Evolutionary conservation across 2,888 invertebrate genomes (phyloP), one percentile per base, ranked within the genome.

Genomic region (Lysandra coridon): DNA sequence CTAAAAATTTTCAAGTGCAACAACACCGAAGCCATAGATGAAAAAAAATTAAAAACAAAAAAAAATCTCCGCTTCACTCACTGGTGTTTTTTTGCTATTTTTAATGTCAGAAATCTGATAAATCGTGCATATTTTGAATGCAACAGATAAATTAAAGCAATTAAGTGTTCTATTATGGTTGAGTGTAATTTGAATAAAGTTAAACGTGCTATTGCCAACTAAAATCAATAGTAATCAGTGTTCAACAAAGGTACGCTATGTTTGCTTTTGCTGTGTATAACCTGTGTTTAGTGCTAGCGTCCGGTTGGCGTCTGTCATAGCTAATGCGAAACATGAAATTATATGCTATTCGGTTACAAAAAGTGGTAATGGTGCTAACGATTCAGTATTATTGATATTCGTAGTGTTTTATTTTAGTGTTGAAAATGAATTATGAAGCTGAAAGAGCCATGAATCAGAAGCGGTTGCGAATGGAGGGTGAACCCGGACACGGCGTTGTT

Each of bases 221-320:
- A 94, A 95, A 94, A 95, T 95, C 95, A 91, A 95, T 95, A 95
- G 91, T 91, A 93, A 92, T 92, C 93, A 90, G 90, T 91, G 91
- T 91, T 91, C 91, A 94, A 94, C 94, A 95, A 95, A 95, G 95
- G 95, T 95, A 95, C 94, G 94, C 95, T 95, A 90, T 94, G 93
- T 94, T 93, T 93, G 93, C 92, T 90, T 92, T 92, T 88, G 87
- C 88, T 87, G 89, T 89, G 86, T 92, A 92, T 94, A 94, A 94
- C 94, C 94, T 95, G 93, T 94, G 93, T 93, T 92, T 93, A 90
- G 90, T 91, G 89, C 90, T 91, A 88, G 95, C 94, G 95, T 95
- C 94, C 94, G 93, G 92, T 93, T 94, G 92, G 95, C 95, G 95
- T 95, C 95, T 91, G 92, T 91, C 92, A 92, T 87, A 91, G 89